Percentiles rank a stretch among this genome's conserved stretches.
Evolutionary conservation across 2,113 vertebrate species (phyloP).

Genomic region (Astatoreochromis straeleni): DNA sequence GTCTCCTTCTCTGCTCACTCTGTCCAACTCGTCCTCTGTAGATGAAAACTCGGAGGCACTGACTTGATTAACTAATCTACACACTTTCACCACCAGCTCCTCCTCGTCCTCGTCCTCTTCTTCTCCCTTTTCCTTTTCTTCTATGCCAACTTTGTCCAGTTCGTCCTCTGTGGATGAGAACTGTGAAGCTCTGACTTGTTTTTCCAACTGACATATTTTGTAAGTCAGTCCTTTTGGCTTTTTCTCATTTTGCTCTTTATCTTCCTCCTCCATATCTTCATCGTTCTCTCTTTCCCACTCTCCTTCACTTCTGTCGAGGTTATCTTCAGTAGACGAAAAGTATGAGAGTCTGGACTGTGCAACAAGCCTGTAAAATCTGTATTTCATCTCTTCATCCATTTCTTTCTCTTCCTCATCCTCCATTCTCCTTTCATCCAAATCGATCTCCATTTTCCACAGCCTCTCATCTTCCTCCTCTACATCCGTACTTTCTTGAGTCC

Average conservation of each 20-base stretch:
- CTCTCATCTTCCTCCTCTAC: background rate
- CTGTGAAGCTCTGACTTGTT: slow-evolving; percentile 18
- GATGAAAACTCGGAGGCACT: slow-evolving; percentile 49
- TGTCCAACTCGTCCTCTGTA: slow-evolving; percentile 61
- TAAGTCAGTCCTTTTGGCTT: background rate
- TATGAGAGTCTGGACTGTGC: slow-evolving; percentile 39
- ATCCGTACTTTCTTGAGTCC: background rate
- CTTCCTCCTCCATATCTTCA: background rate
- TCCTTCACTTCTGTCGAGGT: slow-evolving; percentile 26
- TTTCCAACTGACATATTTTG: slow-evolving; percentile 43
- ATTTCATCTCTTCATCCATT: slow-evolving; percentile 13
- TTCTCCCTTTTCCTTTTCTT: background rate
- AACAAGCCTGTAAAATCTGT: slow-evolving; percentile 33
- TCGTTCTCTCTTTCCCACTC: background rate
- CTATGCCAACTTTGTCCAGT: slow-evolving; percentile 34
- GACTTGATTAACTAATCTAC: slow-evolving; percentile 34
- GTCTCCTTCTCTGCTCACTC: slow-evolving; percentile 2
- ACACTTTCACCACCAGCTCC: slow-evolving; percentile 36
- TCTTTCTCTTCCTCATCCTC: background rate
- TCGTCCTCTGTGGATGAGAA: slow-evolving; percentile 64
- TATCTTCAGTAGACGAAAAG: slow-evolving; percentile 47
- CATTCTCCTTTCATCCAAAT: background rate
- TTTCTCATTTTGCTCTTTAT: background rate
- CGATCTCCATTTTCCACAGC: background rate
- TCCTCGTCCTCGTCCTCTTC: background rate